A percentile compares a stretch with the other conserved stretches of the same genome.
phyloP scores from a whole-genome alignment of 2,888 invertebrate genomes.

The Labia minor region DNA sequence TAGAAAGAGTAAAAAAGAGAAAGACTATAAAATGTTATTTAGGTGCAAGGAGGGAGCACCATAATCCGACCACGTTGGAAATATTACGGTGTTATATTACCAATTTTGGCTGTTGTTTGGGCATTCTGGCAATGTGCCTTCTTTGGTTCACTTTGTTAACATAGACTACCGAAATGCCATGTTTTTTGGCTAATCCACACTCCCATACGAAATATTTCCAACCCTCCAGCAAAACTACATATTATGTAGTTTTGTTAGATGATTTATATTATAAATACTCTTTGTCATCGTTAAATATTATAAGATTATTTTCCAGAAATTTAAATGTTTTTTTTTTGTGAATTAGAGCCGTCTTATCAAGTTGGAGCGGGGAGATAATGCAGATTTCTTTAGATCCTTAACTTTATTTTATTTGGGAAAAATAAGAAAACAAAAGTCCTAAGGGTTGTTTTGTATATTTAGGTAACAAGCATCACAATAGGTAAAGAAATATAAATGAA shows the following conservation, averaged over 20 bases:
- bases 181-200: not conserved
- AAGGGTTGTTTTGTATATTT: not conserved
- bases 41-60: not conserved
- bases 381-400: not conserved
- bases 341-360: no score
- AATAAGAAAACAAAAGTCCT: not conserved
- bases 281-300: no score
- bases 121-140: not conserved
- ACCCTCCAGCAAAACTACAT: no score
- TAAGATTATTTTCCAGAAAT: no score
- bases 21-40: not conserved
- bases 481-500: not conserved
- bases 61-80: not conserved
- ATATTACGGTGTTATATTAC: slow-evolving; percentile 4
- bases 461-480: slow-evolving; percentile 13
- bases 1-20: not conserved
- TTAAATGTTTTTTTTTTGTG: no score
- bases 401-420: not conserved
- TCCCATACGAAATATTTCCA: no score
- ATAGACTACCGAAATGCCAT: not conserved
- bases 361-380: no score
- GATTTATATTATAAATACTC: no score
- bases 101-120: slow-evolving; percentile 2
- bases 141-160: not conserved
- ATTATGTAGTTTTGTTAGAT: no score